phyloP scores from a whole-genome alignment of 2,888 invertebrate species.

The Cabera pusaria region DNA sequence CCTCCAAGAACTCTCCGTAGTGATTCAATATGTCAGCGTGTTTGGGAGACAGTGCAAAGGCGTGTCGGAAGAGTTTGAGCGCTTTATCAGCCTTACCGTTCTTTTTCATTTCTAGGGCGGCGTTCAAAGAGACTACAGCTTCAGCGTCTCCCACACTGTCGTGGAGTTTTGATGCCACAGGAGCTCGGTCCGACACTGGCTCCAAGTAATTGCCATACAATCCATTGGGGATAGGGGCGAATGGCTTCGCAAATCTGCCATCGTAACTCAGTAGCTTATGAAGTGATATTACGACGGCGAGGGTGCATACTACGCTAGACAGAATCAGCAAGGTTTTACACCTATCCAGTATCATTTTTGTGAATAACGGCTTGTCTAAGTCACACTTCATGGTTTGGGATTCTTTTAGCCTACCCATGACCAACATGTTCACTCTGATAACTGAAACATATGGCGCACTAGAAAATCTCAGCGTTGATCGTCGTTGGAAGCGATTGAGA shows the following conservation, averaged over 20 bases:
- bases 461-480: constrained; percentile 49
- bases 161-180: constrained; percentile 37
- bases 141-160: constrained; percentile 82
- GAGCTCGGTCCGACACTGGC: constrained; percentile 47
- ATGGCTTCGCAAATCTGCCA: constrained; percentile 64
- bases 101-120: constrained; percentile 93
- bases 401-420: constrained; percentile 62
- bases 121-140: constrained; percentile 92
- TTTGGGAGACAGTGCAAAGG: constrained; percentile 94
- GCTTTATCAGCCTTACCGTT: constrained; percentile 94
- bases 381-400: constrained; percentile 63
- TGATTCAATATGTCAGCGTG: constrained; percentile 96
- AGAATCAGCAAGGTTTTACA: constrained; percentile 72
- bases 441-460: constrained; percentile 42
- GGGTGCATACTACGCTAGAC: constrained; percentile 70
- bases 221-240: constrained; percentile 70
- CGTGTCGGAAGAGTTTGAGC: constrained; percentile 93
- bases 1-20: constrained; percentile 96
- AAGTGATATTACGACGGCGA: constrained; percentile 68
- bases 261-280: constrained; percentile 67
- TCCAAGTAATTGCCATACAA: constrained; percentile 69
- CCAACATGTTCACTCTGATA: constrained; percentile 59
- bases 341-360: constrained; percentile 69
- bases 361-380: constrained; percentile 48
- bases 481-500: constrained; percentile 53